phyloP scores from a whole-genome alignment of 2,113 vertebrate species.

The Cyanistes caeruleus region DNA sequence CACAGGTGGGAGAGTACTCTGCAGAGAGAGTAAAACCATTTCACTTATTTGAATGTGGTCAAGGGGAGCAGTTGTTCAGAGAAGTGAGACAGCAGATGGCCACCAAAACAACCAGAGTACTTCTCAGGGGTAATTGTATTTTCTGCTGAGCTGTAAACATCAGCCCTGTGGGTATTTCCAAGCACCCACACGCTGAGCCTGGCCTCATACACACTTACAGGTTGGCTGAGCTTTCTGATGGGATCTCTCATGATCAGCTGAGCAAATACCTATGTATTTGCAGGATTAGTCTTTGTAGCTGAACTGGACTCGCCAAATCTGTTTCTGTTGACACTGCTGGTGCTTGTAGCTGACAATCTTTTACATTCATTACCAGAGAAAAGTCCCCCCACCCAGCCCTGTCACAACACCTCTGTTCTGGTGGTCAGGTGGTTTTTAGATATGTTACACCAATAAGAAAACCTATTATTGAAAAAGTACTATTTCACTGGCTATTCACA shows the following conservation, averaged over 20 bases:
- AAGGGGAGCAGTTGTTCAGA: background rate
- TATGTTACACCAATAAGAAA: background rate
- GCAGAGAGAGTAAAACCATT: background rate
- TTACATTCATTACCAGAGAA: background rate
- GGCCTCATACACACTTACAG: background rate
- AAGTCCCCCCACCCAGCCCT: background rate
- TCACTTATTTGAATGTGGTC: constrained; percentile 24
- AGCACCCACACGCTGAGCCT: background rate
- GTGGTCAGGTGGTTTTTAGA: background rate
- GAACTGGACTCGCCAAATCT: background rate
- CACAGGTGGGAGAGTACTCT: background rate
- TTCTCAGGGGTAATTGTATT: constrained; percentile 33
- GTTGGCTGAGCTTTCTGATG: background rate
- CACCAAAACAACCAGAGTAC: constrained; percentile 43
- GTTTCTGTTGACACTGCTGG: background rate
- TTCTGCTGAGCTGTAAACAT: constrained; percentile 58
- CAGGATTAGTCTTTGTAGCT: background rate
- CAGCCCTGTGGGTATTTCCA: constrained; percentile 46
- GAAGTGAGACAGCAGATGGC: constrained; percentile 54
- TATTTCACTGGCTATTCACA: background rate
- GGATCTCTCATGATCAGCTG: background rate
- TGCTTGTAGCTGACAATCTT: background rate
- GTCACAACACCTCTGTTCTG: background rate
- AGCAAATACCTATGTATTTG: background rate
- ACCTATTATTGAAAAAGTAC: background rate